phyloP scores from a whole-genome alignment of 2,113 vertebrate genomes.

The Lepus europaeus region DNA sequence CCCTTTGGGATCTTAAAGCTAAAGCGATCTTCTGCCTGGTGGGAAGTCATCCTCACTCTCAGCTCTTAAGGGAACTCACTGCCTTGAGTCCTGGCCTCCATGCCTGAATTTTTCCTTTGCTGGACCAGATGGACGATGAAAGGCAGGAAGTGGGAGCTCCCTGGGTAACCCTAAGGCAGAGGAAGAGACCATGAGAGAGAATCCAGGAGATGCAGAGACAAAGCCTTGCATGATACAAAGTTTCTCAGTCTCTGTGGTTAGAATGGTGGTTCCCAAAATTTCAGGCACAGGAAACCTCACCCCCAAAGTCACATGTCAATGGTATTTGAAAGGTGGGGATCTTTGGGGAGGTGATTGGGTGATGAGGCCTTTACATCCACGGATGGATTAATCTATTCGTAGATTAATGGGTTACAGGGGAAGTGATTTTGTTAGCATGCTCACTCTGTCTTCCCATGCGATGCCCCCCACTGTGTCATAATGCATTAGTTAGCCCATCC shows the following conservation, averaged over 20 bases:
- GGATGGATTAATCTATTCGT: not conserved
- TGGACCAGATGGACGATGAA: not conserved
- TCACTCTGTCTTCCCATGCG: too few species aligned
- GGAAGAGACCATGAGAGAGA: not conserved
- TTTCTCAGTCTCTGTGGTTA: too few species aligned
- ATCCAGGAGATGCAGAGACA: not conserved
- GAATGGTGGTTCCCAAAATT: not conserved
- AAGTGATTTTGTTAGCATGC: not conserved
- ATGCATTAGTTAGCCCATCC: not conserved
- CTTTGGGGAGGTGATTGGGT: not conserved
- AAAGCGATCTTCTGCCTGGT: not conserved
- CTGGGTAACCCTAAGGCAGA: not conserved
- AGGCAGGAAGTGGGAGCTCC: not conserved
- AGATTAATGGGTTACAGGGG: not conserved
- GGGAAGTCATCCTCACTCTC: not conserved
- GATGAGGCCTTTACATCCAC: not conserved
- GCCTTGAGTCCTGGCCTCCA: not conserved
- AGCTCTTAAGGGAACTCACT: not conserved
- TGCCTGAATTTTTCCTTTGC: not conserved
- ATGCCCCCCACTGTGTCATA: not conserved
- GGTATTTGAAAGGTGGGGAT: not conserved
- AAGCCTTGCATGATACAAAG: not conserved
- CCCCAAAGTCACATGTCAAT: not conserved
- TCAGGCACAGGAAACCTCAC: too few species aligned
- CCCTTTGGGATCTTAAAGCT: not conserved